Evolutionary conservation across 2,797 vertebrate genomes (phyloP).

Genomic region (Acridotheres tristis): DNA sequence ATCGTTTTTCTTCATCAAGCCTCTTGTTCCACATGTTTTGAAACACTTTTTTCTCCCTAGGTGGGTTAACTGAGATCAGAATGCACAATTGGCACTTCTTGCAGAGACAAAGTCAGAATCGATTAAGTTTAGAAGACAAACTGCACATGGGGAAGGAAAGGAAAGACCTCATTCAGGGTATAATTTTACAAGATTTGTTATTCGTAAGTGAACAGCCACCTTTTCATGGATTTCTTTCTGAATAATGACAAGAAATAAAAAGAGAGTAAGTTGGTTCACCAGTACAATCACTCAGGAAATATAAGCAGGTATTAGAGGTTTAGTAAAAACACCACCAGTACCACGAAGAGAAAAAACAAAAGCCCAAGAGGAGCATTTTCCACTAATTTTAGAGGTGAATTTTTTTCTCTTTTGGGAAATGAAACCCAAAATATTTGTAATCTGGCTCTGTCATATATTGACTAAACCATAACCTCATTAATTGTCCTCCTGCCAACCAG

Average conservation of each 20-base stretch:
- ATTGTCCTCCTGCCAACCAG: background rate
- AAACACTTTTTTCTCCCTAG: background rate
- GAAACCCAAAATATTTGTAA: background rate
- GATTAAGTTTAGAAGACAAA: constrained; percentile 27
- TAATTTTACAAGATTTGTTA: constrained; percentile 8
- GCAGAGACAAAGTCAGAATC: background rate
- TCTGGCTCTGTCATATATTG: background rate
- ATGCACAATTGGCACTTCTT: background rate
- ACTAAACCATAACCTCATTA: background rate
- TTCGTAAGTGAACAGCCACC: background rate
- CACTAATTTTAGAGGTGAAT: background rate
- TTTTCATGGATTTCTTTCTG: background rate
- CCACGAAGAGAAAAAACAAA: fast-evolving
- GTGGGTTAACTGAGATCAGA: constrained; percentile 9
- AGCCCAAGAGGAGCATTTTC: background rate
- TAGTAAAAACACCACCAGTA: background rate
- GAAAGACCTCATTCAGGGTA: background rate
- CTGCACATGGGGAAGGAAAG: background rate
- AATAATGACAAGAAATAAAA: constrained; percentile 1
- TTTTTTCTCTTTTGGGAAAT: background rate
- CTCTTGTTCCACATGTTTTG: background rate
- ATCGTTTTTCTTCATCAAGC: background rate
- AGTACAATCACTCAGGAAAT: background rate
- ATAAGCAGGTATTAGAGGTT: background rate
- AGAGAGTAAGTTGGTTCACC: background rate